Base-by-base conservation (phyloP, 2,888 invertebrate genomes). In the Drosophila antonietae region DNA sequence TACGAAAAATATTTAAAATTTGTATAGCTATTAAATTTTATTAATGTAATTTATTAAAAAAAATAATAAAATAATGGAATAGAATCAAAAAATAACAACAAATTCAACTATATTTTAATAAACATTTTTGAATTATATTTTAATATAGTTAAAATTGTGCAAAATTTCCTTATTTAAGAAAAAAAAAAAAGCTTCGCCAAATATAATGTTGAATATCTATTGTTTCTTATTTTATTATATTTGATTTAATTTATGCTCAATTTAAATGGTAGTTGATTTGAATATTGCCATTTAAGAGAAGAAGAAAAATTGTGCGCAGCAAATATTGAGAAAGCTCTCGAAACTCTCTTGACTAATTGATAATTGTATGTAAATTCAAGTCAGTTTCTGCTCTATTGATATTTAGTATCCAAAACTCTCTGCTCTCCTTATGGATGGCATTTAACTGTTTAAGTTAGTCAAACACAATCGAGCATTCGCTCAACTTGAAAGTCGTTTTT, bases 401-500 rank as follows among this genome's bases (percentile, higher is more conserved):
- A 18, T 33, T 49, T 49, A 33, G 1, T n/a, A 18, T 33, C 12
- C 49, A 9, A 5, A 35, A 37, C 53, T 15, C 15, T 9, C 53
- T 53, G 37, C 39, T 37, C 53, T 37, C 15, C 23, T 53, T 53
- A n/a, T 53, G 9, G 20, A 23, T 23, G 28, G 15, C 23, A 39
- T 20, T 37, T 4, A 14, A 28, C 18, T 18, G 18, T 33, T 52
- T 37, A 4, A 8, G 15, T 18, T 33, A 23, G 15, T 6, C 20
- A 67, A 39, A 12, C 14, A 12, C 14, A 23, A 18, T 20, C 51
- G 18, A 14, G 12, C 31, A 31, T 14, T 35, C 35, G 8, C 33
- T 5, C 9, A 53, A 6, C 20, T 47, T 18, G 47, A 77, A 67
- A 73, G 55, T 44, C 37, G 28, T 68, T 71, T 57, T 60, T 37